These are phyloP conservation scores for Chrysogorgia sp. DNA, from an alignment of 92 coral and sea anemone species.

Conservation along the genomic window DNA sequence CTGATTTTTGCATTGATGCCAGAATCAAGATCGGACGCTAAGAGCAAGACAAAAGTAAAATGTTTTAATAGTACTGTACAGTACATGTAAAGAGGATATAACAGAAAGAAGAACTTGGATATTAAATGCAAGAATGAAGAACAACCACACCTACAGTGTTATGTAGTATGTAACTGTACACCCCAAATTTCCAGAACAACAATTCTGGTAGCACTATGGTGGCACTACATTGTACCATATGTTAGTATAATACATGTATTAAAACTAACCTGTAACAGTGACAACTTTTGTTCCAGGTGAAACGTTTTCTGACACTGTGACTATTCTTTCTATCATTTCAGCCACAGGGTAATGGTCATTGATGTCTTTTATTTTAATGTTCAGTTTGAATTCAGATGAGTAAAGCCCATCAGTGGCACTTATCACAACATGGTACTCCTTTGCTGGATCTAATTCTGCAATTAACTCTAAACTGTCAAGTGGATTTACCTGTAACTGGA, in stretches of 20 bases:
- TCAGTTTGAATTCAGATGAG: constrained; percentile 61
- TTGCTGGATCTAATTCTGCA: constrained; percentile 69
- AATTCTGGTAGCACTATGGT: not conserved
- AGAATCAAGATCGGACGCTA: constrained; percentile 86
- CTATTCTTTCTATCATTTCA: constrained; percentile 76
- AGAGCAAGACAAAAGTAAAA: constrained; percentile 12
- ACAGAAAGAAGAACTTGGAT: too few species aligned
- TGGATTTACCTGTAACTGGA: constrained; percentile 62
- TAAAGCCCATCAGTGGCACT: constrained; percentile 78
- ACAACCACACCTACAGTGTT: too few species aligned
- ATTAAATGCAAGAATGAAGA: too few species aligned
- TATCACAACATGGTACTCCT: constrained; percentile 57
- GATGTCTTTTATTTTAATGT: constrained; percentile 64
- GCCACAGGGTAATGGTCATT: constrained; percentile 94
- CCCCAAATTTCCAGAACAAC: not conserved
- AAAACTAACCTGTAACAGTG: constrained; percentile 76
- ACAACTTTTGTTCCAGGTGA: constrained; percentile 66
- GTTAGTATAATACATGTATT: not conserved
- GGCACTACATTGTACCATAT: too few species aligned
- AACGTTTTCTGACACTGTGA: constrained; percentile 71
- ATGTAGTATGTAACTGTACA: too few species aligned
- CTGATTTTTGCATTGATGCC: constrained; percentile 70
- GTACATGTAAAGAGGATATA: too few species aligned
- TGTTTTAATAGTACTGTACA: too few species aligned
- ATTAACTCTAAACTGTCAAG: constrained; percentile 63